Evolutionary conservation across 64 coral and sea anemone genomes (phyloP), one percentile per base, ranked within the genome.

Genomic region (Anthopleura sola): DNA sequence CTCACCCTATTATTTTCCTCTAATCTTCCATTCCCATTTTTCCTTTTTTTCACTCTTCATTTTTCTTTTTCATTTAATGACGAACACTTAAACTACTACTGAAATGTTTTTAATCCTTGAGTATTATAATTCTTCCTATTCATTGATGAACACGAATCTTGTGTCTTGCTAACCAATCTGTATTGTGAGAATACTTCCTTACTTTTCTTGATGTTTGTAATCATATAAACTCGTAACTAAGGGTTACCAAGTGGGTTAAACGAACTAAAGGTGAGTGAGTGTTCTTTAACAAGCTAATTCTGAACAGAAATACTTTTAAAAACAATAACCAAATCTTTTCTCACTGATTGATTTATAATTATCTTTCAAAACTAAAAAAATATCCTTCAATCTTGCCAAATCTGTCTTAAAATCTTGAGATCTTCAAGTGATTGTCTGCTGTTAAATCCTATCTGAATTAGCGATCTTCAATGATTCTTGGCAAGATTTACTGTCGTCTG

Each of bases 231-330:
- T 13, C 12, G 13, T 32, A 32, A 32, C 66, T 71, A 71, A 71
- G 66, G 66, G 66, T 66, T 24, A 1, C 66, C 66, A 71, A 12
- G 11, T 32, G 31, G 66, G 66, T 31, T 34, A 33, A 71, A 71
- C 26, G 29, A 71, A 71, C 10, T 15, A 71, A 89, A 34, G 87
- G 87, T 89, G 31, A 17, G 87, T 71, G 62, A 48, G 46, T 48
- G 46, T 12, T 14, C 24, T 68, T 68, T 71, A 71, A 71, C 66
- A 71, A 71, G 5, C 66, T 71, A 71, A 71, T 71, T 24, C 7
- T 62, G 12, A 16, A 23, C 58, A 0, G 23, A 62, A 23, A 62
- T 62, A 24, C 66, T 69, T 69, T n/a, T n/a, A n/a, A 1, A 69
- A 71, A 71, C n/a, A 8, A 3, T 37, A 19, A 17, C 33, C 58